These are phyloP conservation scores for Germaria angustata DNA, from an alignment of 2,888 invertebrate species.

Conservation along the genomic window DNA sequence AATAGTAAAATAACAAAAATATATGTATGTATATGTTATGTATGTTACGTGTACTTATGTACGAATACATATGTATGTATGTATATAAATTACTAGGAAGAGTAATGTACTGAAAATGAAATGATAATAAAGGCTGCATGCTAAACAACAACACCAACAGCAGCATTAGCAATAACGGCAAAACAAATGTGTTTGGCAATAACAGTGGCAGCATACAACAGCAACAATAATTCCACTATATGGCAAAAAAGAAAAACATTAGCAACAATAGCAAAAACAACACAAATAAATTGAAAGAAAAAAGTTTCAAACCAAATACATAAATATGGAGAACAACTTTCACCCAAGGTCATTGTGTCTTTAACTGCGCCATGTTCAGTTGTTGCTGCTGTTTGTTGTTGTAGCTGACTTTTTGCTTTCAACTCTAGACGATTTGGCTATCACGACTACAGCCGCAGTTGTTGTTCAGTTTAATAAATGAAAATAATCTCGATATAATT, in stretches of 20 bases:
- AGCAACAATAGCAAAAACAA: conserved; percentile 34
- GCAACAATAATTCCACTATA: conserved; percentile 7
- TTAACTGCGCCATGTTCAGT: conserved; percentile 67
- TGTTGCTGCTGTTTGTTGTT: conserved; percentile 30
- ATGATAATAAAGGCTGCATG: conserved; percentile 56
- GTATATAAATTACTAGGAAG: conserved; percentile 43
- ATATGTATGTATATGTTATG: too few relatives aligned
- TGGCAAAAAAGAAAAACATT: conserved; percentile 30
- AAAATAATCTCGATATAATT: too few relatives aligned
- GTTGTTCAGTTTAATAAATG: conserved; percentile 12
- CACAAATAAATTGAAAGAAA: conserved; percentile 55
- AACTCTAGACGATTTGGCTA: conserved; percentile 60
- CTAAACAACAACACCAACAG: conserved; percentile 38
- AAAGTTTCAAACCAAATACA: conserved; percentile 64
- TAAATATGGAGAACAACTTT: conserved; percentile 74
- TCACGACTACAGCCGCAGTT: conserved; percentile 48
- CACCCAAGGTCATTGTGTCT: conserved; percentile 74
- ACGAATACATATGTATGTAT: too few relatives aligned
- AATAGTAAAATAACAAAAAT: conserved; percentile 17
- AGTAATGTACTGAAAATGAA: conserved; percentile 53
- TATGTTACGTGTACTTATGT: too few relatives aligned
- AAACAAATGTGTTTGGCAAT: conserved; percentile 38
- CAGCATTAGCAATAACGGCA: conserved; percentile 12
- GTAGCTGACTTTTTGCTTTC: not conserved
- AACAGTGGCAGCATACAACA: conserved; percentile 35